Evolutionary conservation across 1,140 invertebrate genomes (phyloP).

Genomic region (Rhagoletis zephyria): DNA sequence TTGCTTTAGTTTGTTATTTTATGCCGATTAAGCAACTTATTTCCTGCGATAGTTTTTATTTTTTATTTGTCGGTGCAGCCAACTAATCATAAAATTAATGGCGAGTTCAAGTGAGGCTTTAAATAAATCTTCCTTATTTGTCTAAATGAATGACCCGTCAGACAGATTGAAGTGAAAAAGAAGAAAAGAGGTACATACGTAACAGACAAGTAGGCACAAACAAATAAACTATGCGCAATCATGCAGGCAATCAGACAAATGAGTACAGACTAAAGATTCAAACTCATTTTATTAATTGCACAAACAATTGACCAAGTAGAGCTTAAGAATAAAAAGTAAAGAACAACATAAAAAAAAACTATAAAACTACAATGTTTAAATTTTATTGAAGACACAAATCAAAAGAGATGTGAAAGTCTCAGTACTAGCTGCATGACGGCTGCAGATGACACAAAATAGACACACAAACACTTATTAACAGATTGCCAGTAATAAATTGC

Average conservation of each 20-base stretch:
- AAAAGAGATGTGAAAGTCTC: not conserved
- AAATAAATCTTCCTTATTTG: constrained; percentile 45
- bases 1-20: not conserved
- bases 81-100: constrained; percentile 22
- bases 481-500: not conserved
- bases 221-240: not conserved
- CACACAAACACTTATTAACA: not conserved
- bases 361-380: not conserved
- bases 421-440: not conserved
- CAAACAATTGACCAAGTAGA: not conserved
- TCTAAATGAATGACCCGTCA: constrained; percentile 41
- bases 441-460: not conserved
- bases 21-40: not conserved
- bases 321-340: not conserved
- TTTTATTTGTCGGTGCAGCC: not conserved
- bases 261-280: constrained; percentile 17
- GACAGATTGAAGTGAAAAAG: constrained; percentile 27
- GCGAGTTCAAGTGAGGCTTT: constrained; percentile 44
- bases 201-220: not conserved
- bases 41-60: constrained; percentile 6
- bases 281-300: constrained; percentile 38
- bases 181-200: not conserved
- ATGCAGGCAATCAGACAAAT: constrained; percentile 41
- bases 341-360: not conserved
- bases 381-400: not conserved